Evolutionary conservation across 35 echinoderm and acorn worm genomes (phyloP).

Genomic region (Heliocidaris tuberculata): DNA sequence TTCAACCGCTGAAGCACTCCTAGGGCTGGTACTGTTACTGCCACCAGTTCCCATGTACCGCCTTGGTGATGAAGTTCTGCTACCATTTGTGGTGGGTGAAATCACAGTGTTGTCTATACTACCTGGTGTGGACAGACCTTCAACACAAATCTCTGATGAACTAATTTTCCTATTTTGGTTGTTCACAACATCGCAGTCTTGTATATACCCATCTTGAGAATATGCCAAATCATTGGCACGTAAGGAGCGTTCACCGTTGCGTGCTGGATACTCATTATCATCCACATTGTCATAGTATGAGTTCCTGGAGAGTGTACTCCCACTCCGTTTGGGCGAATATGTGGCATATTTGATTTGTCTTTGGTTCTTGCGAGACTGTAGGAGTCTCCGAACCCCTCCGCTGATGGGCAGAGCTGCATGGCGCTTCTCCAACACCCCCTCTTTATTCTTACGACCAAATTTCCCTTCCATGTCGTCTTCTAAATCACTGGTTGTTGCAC

Average conservation of each 20-base stretch:
- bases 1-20: background rate
- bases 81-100: background rate
- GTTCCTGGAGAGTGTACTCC: constrained; percentile 15
- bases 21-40: background rate
- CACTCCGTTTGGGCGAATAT: constrained; percentile 76
- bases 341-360: constrained; percentile 83
- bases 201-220: constrained; percentile 42
- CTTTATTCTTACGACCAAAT: background rate
- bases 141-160: constrained; percentile 25
- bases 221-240: background rate
- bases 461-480: constrained; percentile 41
- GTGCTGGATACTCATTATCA: constrained; percentile 46
- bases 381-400: constrained; percentile 66
- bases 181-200: constrained; percentile 29
- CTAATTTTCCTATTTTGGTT: constrained; percentile 26
- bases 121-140: constrained; percentile 37
- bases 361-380: constrained; percentile 60
- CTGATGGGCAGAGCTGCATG: constrained; percentile 6
- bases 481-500: background rate
- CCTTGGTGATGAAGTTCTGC: constrained; percentile 28
- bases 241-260: constrained; percentile 4
- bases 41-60: background rate
- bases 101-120: constrained; percentile 32
- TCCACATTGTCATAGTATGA: constrained; percentile 88
- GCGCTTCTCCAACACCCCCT: constrained; percentile 21